Conservation (phyloP, 2,888 invertebrate genomes). For the Pyrocoelia pectoralis region DNA sequence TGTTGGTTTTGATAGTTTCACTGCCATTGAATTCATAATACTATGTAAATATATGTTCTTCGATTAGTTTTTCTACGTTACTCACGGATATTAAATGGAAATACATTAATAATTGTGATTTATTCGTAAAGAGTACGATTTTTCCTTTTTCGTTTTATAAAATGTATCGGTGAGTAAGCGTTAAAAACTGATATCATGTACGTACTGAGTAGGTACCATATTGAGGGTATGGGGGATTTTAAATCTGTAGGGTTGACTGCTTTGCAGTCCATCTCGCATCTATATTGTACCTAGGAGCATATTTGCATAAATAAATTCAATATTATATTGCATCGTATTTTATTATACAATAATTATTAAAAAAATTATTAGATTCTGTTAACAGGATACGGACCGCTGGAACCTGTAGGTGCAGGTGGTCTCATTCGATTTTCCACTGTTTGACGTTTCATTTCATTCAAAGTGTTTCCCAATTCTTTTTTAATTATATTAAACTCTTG, state of each 20-base stretch:
- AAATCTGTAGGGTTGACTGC: conserved; percentile 53
- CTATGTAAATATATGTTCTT: conserved; percentile 39
- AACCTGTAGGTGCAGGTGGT: conserved; percentile 58
- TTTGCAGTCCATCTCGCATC: conserved; percentile 55
- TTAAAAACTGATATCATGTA: conserved; percentile 57
- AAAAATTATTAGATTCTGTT: background rate
- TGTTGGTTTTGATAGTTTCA: conserved; percentile 42
- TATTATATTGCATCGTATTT: conserved; percentile 37
- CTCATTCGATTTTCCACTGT: conserved; percentile 66
- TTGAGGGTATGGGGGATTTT: conserved; percentile 49
- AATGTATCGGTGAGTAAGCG: conserved; percentile 52
- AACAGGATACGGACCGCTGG: conserved; percentile 70
- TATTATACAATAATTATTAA: background rate
- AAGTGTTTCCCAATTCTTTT: conserved; percentile 73
- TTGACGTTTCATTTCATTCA: conserved; percentile 73
- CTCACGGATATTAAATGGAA: conserved; percentile 27
- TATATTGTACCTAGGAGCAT: conserved; percentile 61
- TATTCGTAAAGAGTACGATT: conserved; percentile 12
- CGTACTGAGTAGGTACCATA: conserved; percentile 61
- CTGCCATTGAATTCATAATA: conserved; percentile 42
- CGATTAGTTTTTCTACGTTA: conserved; percentile 36
- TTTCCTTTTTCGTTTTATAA: conserved; percentile 10
- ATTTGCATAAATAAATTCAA: conserved; percentile 60
- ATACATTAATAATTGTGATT: conserved; percentile 21
- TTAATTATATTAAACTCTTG: conserved; percentile 87